Evolutionary conservation across 2,888 invertebrate genomes (phyloP), one percentile per base, ranked within the genome.

Genomic region (Alviniconcha strummeri): DNA sequence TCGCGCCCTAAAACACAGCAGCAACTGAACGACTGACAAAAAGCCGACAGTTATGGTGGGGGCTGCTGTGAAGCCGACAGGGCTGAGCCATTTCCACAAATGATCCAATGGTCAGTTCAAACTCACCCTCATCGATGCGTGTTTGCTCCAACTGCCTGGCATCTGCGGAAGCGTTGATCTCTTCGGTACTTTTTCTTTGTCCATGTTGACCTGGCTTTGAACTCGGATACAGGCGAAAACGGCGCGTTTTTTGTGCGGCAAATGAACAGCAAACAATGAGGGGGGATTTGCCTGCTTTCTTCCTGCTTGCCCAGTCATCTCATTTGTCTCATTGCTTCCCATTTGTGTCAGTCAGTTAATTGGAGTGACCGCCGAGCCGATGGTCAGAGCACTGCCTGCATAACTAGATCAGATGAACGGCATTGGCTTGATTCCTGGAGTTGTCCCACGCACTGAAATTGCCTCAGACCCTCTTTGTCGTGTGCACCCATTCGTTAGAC

Each of bases 251-350:
- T 52, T 52, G 74, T 56, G 13, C 55, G 76, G 56, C 76, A 9
- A 17, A 36, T 76, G 54, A 36, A 76, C 76, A 76, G 76, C 13
- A 76, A 76, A 76, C 76, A 76, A 76, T 76, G 9, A 74, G 52
- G 55, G 15, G 74, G 7, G 5, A 15, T 55, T 54, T 76, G 55
- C 13, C 56, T 36, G 13, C 17, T 17, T 55, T 8, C 13, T 17
- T 13, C 17, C n/a, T 55, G 56, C 76, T 76, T 55, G 54, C 56
- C 56, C 9, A 55, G 17, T 56, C 76, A 54, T 56, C 76, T 56
- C 55, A 76, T 76, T 76, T 72, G 72, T 72, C 72, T 72, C 72
- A 19, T 72, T n/a, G 9, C 56, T 56, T 76, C n/a, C 56, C 5
- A 36, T 55, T 17, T 55, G 56, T 8, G 76, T 9, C 36, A 76